Evolutionary conservation across 2,113 vertebrate genomes (phyloP), one percentile per base, ranked within the genome.

Genomic region (Nanger granti): DNA sequence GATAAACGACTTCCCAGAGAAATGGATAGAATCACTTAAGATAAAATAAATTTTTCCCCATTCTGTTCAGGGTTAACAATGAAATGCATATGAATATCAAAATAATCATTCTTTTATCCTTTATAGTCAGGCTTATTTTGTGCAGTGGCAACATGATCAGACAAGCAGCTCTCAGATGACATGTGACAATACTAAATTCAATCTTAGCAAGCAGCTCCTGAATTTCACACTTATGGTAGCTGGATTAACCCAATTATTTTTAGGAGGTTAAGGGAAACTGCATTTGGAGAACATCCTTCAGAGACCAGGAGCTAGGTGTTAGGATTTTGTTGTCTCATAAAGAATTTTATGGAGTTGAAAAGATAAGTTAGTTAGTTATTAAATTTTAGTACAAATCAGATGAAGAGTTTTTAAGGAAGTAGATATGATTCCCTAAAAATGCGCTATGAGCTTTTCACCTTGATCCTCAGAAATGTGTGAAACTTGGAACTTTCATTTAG

Each of bases 201-300:
- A 22, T 96, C 88, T 95, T 94, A 95, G 44, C 82, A 91, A 66
- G 20, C 8, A 80, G 28, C 3, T 44, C 31, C 44, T 93, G 82
- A 76, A 83, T 96, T 97, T 97, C 88, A 96, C 96, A 96, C 86
- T 64, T 84, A 8, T 26, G 54, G 91, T 62, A 76, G 49, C 28
- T 91, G 95, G 73, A 96, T 96, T 96, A 95, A 57, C 57, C 54
- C 91, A 95, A 91, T 62, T 97, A 92, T 80, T 91, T 93, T 97
- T 62, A 28, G 34, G 26, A 93, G 34, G 60, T 91, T 91, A 97
- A 92, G 26, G 59, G n/a, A 69, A 93, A 95, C 34, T 97, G 62
- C 57, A 93, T 93, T 84, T 97, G 14, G 12, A 73, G n/a, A 87
- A 73, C 8, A 82, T 69, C 44, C 12, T 97, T 79, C 34, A 91